Evolutionary conservation across 2,113 vertebrate species (phyloP), one percentile per base, ranked within the genome.

Genomic region (Megaceryle maxima): DNA sequence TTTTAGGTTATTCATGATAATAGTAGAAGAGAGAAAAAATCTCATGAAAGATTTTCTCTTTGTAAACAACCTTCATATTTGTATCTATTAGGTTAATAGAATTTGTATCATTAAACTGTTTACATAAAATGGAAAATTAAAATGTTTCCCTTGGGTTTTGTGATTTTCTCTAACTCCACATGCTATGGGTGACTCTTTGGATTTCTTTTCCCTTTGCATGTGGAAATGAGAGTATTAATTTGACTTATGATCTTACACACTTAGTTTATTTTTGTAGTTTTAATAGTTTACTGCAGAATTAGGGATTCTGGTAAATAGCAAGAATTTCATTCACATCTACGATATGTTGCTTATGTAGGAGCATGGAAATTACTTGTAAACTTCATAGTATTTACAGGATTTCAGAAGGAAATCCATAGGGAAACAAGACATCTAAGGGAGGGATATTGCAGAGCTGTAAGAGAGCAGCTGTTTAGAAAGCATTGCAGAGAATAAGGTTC

Each of bases 191-290:
- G 75, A 97, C 83, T 96, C 95, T 91, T 86, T 60, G 83, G 86
- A 94, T 97, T 96, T 94, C 70, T 79, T 81, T 94, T 73, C 14
- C 29, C 3, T 59, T 64, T 93, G 31, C 37, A 55, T 48, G 28
- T 96, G 59, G 76, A 96, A 97, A 96, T 96, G 79, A 92, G 44
- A 63, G 15, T 81, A 92, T 97, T 96, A 91, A 94, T 97, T 96
- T 90, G n/a, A 69, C 53, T 39, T 62, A 29, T 50, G 48, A 90
- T 76, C 44, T 94, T 91, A 91, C 26, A 39, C 10, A 48, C 69
- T 90, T 57, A 83, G 50, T 72, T 62, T 92, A 10, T 91, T 88
- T 74, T 95, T 85, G 46, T 74, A 57, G 59, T 92, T 81, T 73
- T 80, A 46, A 95, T 78, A 39, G 3, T 13, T 86, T 96, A 48